Conservation (phyloP, 2,797 vertebrate genomes). For the Premnoplex brunnescens region DNA sequence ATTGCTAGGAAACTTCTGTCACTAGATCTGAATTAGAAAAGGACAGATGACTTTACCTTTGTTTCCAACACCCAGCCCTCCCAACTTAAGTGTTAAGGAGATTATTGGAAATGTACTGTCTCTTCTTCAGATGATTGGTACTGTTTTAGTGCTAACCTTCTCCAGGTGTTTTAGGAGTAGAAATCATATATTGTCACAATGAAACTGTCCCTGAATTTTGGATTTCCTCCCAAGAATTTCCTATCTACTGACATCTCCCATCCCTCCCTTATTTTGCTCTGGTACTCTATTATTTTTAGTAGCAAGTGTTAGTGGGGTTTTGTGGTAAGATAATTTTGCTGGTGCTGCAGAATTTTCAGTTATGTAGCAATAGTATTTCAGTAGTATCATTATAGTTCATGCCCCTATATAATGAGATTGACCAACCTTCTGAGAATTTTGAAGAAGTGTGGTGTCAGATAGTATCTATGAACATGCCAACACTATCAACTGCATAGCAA, state of each 20-base stretch:
- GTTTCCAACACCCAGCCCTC: not conserved
- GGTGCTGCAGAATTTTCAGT: slow-evolving; percentile 7
- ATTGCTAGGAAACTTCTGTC: not conserved
- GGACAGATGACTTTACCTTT: not conserved
- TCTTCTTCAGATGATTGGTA: not conserved
- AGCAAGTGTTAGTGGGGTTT: not conserved
- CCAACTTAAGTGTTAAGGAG: not conserved
- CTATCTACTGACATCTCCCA: not conserved
- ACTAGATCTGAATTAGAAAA: not conserved
- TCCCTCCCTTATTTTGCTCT: not conserved
- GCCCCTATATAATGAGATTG: not conserved
- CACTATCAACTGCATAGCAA: not conserved
- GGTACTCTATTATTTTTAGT: not conserved
- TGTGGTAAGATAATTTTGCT: not conserved
- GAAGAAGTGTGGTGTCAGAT: not conserved
- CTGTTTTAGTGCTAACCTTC: not conserved
- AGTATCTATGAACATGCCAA: not conserved
- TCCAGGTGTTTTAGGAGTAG: not conserved
- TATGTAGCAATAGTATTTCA: slow-evolving; percentile 4
- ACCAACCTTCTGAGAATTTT: not conserved
- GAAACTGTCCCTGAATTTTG: not conserved
- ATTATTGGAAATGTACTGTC: accelerated
- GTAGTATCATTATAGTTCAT: not conserved
- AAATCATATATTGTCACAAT: not conserved
- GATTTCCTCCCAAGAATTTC: not conserved